A percentile compares a stretch with the other conserved stretches of the same genome.
Conservation (phyloP, 2,113 vertebrate genomes). For the Anser cygnoides region DNA sequence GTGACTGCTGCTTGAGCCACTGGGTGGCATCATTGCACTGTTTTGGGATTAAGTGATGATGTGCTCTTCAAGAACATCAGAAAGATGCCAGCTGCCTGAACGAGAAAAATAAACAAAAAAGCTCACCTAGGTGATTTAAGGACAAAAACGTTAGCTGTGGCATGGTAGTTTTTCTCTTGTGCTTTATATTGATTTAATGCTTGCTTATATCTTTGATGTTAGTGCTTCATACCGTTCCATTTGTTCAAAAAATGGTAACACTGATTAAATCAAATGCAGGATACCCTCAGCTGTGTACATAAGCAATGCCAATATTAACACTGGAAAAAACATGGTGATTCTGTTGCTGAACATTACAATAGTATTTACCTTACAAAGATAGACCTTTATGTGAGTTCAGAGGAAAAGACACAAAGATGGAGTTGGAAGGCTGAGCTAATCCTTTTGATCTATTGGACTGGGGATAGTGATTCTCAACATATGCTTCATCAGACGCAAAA, state of each 20-base stretch:
- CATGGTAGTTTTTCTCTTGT: not conserved
- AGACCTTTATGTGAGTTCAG: not conserved
- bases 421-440: not conserved
- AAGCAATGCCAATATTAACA: not conserved
- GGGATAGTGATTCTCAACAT: not conserved
- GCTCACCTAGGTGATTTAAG: not conserved
- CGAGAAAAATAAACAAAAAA: not conserved
- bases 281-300: not conserved
- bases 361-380: not conserved
- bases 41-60: not conserved
- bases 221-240: not conserved
- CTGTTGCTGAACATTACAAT: not conserved
- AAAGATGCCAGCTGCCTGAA: not conserved
- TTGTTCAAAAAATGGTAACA: not conserved
- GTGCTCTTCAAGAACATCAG: not conserved
- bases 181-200: not conserved
- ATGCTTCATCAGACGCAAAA: not conserved
- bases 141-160: not conserved
- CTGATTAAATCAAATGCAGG: not conserved
- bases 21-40: constrained; percentile 46
- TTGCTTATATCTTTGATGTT: not conserved
- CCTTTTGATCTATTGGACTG: not conserved
- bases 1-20: not conserved
- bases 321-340: not conserved
- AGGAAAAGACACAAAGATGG: not conserved